Evolutionary conservation across 2,888 invertebrate genomes (phyloP), one percentile per base, ranked within the genome.

Genomic region (Agrilus cyanescens): DNA sequence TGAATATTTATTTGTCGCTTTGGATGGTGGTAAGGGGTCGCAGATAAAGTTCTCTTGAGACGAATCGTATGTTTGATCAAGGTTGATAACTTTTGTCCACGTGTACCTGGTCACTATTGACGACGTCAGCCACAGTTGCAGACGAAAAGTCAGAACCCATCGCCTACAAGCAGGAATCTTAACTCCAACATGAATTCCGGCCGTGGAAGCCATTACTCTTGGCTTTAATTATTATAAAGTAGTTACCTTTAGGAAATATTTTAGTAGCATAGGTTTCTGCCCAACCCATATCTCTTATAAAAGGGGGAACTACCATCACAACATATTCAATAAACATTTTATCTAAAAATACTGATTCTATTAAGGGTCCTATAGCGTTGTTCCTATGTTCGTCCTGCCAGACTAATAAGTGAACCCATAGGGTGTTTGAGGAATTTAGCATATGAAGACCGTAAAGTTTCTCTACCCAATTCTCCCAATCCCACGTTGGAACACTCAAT

Each of bases 381-480:
- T 55, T 50, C 4, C 54, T 57, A 51, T 71, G 72, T 1, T 60
- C 56, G 2, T 63, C 59, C 46, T 74, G 68, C 73, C 73, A 80
- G 37, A 74, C 73, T 10, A 76, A 55, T 46, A 77, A 58, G 54
- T 78, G 76, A 33, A 82, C 58, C 63, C 80, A 82, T 33, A 77
- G 55, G 0, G 76, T 72, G 55, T 79, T 45, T 30, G 38, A 36
- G 8, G 44, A 36, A 12, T 37, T 40, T 16, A 38, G 40, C 18
- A 15, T 42, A 15, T 49, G 47, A 49, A 65, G 74, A 72, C 68
- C 69, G 57, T 76, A 80, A 53, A 72, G 68, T 12, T 59, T 61
- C 58, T 65, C 63, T n/a, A 79, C 56, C 68, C 76, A 80, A n/a
- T 65, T 57, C 33, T 69, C 65, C 80, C 80, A 80, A 18, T 71